phyloP scores from a whole-genome alignment of 1,140 invertebrate species.

The Cataglyphis hispanica region DNA sequence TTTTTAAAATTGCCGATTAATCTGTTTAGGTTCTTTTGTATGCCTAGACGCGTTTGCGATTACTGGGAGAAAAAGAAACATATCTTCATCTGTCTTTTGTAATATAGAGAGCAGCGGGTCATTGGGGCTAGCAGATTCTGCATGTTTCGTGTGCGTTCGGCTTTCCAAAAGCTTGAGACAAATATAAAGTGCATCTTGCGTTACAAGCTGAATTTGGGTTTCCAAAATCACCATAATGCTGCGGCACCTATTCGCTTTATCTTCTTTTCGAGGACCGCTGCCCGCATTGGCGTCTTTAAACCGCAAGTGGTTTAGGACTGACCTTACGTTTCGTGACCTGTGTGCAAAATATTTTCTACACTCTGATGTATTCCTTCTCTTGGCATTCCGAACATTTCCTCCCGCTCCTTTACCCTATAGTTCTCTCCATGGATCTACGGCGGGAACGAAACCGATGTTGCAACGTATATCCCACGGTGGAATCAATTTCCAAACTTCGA shows the following conservation, averaged over 20 bases:
- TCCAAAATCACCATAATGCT: slow-evolving; percentile 19
- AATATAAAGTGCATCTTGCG: slow-evolving; percentile 33
- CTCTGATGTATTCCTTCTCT: slow-evolving; percentile 49
- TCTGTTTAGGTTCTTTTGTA: not conserved
- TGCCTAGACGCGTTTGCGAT: not conserved
- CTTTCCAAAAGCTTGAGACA: slow-evolving; percentile 13
- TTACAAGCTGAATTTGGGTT: slow-evolving; percentile 19
- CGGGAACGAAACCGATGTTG: slow-evolving; percentile 28
- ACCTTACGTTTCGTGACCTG: slow-evolving; percentile 66
- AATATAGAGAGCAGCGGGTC: not conserved
- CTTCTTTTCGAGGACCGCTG: slow-evolving; percentile 42
- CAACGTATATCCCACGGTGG: slow-evolving; percentile 33
- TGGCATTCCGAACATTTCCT: slow-evolving; percentile 12
- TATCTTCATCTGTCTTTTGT: not conserved
- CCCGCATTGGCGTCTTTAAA: slow-evolving; percentile 57
- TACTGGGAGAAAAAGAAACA: not conserved
- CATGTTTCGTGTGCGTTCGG: not conserved
- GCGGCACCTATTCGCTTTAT: slow-evolving; percentile 29
- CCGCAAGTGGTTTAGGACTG: slow-evolving; percentile 68
- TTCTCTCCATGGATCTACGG: not conserved
- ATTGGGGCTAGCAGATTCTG: not conserved
- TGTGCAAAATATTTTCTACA: slow-evolving; percentile 51
- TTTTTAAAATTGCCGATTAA: not conserved
- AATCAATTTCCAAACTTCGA: slow-evolving; percentile 60
- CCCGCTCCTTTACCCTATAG: not conserved